Percentiles rank a stretch among this genome's conserved stretches.
Evolutionary conservation across 1,140 invertebrate genomes (phyloP).

Genomic region (Drosophila repletoides): DNA sequence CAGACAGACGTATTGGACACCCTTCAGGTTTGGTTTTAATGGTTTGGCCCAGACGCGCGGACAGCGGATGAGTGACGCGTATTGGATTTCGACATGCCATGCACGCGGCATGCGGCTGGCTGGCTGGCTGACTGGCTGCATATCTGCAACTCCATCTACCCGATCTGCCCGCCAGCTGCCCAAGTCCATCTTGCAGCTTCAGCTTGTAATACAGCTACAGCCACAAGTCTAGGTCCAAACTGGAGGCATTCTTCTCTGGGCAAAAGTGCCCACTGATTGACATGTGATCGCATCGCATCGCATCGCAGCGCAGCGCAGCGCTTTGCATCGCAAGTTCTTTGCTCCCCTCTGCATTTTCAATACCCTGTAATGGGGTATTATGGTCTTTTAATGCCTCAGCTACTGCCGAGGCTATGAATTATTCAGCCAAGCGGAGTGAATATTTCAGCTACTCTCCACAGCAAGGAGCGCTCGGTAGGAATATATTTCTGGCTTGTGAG

Average conservation of each 20-base stretch:
- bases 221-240: neutral
- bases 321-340: constrained; percentile 31
- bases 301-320: too few relatives aligned
- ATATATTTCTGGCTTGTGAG: too few relatives aligned
- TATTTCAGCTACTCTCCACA: too few relatives aligned
- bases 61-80: constrained; percentile 56
- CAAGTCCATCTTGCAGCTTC: constrained; percentile 30
- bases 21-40: constrained; percentile 44
- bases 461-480: too few relatives aligned
- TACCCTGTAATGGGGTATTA: constrained; percentile 4
- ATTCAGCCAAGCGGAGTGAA: too few relatives aligned
- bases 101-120: constrained; percentile 66
- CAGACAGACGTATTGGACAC: constrained; percentile 3
- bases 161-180: neutral
- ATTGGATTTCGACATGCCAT: constrained; percentile 77
- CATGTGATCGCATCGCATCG: constrained; percentile 66
- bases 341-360: neutral
- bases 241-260: neutral
- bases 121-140: constrained; percentile 10
- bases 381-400: too few relatives aligned
- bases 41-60: constrained; percentile 37
- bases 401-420: too few relatives aligned
- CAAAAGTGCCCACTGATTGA: constrained; percentile 69
- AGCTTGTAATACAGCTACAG: neutral
- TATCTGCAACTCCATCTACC: constrained; percentile 74